phyloP scores from a whole-genome alignment of 2,797 vertebrate genomes.

The Miichthys miiuy region DNA sequence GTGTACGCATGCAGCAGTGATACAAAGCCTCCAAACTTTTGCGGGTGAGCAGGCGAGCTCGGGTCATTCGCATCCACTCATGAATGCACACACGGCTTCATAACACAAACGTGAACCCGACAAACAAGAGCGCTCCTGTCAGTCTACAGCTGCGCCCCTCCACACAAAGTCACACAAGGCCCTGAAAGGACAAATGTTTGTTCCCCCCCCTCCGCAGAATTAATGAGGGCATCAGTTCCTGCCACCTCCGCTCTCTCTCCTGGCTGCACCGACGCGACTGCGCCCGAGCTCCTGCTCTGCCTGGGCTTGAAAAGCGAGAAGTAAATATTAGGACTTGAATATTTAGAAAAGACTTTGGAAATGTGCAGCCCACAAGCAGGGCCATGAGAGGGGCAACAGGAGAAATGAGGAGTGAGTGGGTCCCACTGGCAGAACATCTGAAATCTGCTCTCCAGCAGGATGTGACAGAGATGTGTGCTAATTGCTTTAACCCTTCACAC shows the following conservation, averaged over 20 bases:
- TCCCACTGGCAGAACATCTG: constrained; percentile 54
- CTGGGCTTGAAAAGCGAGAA: constrained; percentile 73
- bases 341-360: constrained; percentile 77
- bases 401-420: constrained; percentile 40
- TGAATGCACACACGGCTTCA: constrained; percentile 18
- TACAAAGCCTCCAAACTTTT: background rate
- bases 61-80: constrained; percentile 25
- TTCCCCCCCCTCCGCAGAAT: constrained; percentile 75
- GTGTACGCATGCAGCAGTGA: background rate
- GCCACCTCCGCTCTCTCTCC: constrained; percentile 59
- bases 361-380: constrained; percentile 60
- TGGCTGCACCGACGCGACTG: constrained; percentile 27
- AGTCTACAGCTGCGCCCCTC: constrained; percentile 50
- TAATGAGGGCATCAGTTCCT: constrained; percentile 82
- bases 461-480: constrained; percentile 68
- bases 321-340: constrained; percentile 85
- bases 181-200: constrained; percentile 79
- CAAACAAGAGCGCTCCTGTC: constrained; percentile 55
- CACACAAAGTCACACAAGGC: constrained; percentile 71
- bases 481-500: constrained; percentile 74
- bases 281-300: constrained; percentile 63
- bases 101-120: constrained; percentile 53
- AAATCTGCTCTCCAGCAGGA: constrained; percentile 56
- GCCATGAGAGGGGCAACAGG: constrained; percentile 66
- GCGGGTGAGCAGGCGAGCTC: constrained; percentile 16